Percentiles rank a stretch among this genome's conserved stretches.
Conservation (phyloP, 1,140 invertebrate species). For the Camponotus pennsylvanicus region DNA sequence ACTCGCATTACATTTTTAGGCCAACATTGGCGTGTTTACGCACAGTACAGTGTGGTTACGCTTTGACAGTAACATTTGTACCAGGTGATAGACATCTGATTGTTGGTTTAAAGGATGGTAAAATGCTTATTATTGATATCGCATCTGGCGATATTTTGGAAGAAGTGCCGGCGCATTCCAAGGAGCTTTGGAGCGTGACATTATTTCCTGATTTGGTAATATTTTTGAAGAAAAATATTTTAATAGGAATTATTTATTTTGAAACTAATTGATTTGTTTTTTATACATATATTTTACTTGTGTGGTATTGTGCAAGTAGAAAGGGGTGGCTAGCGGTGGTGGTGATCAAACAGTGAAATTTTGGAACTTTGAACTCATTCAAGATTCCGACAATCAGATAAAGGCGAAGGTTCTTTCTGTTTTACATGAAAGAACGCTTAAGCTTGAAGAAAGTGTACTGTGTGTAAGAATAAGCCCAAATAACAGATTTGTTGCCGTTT, state of each 20-base stretch:
- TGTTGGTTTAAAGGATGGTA: conserved; percentile 95
- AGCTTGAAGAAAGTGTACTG: conserved; percentile 95
- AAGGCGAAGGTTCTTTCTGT: conserved; percentile 92
- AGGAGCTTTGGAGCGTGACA: conserved; percentile 92
- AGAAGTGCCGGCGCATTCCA: conserved; percentile 92
- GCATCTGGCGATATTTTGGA: conserved; percentile 92
- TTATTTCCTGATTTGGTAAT: conserved; percentile 91
- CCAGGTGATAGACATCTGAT: conserved; percentile 97
- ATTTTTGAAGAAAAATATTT: conserved; percentile 15
- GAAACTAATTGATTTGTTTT: conserved; percentile 34
- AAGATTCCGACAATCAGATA: conserved; percentile 88
- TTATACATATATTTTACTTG: not conserved
- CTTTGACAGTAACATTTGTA: conserved; percentile 92
- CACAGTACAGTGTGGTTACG: conserved; percentile 91
- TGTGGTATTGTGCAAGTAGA: conserved; percentile 81
- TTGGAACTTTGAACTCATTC: conserved; percentile 96
- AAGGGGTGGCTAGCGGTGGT: conserved; percentile 94
- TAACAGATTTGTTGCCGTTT: conserved; percentile 95
- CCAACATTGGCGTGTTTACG: conserved; percentile 93
- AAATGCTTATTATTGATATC: conserved; percentile 95
- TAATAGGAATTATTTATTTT: not conserved
- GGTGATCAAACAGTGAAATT: conserved; percentile 97
- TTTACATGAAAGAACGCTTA: conserved; percentile 92
- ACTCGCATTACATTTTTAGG: conserved; percentile 84
- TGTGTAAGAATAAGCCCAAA: conserved; percentile 95